Conservation (phyloP, 2,888 invertebrate genomes). For the Caenorhabditis virilis region DNA sequence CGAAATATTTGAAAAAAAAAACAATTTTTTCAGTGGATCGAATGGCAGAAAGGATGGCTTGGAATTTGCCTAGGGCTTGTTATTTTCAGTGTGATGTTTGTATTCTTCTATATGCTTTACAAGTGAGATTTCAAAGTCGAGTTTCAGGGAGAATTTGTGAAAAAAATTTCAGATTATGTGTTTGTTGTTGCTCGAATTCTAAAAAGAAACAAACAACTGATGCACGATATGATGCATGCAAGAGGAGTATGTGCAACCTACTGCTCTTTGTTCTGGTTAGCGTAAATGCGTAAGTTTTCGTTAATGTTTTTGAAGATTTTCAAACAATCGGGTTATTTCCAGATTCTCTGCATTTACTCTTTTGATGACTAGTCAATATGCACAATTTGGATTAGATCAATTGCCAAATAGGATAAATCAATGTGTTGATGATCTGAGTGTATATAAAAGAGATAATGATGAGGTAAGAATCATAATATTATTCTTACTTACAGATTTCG, state of each 20-base stretch:
- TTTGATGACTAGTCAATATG: slow-evolving; percentile 65
- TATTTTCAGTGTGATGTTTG: slow-evolving; percentile 53
- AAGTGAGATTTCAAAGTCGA: slow-evolving; percentile 30
- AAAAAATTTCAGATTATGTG: slow-evolving; percentile 41
- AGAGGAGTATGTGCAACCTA: slow-evolving; percentile 55
- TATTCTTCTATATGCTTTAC: slow-evolving; percentile 60
- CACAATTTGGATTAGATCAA: slow-evolving; percentile 62
- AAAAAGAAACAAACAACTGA: slow-evolving; percentile 52
- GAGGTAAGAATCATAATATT: slow-evolving; percentile 37
- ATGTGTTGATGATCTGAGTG: slow-evolving; percentile 63
- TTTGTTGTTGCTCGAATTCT: slow-evolving; percentile 51
- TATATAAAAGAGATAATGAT: slow-evolving; percentile 64
- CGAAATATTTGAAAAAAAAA: not conserved
- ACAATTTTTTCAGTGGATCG: slow-evolving; percentile 59
- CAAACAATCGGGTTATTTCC: slow-evolving; percentile 11
- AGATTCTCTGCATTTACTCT: slow-evolving; percentile 62
- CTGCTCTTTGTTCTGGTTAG: slow-evolving; percentile 55
- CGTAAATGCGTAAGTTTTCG: slow-evolving; percentile 57
- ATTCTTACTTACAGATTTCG: not conserved
- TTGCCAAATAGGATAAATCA: slow-evolving; percentile 63
- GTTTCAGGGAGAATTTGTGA: not conserved
- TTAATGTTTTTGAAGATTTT: not conserved
- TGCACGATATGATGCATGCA: slow-evolving; percentile 58
- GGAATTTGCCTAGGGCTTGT: slow-evolving; percentile 48
- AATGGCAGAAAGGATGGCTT: slow-evolving; percentile 62